Evolutionary conservation across 2,888 invertebrate species (phyloP), one percentile per base, ranked within the genome.

Genomic region (Stegophylla sp.): DNA sequence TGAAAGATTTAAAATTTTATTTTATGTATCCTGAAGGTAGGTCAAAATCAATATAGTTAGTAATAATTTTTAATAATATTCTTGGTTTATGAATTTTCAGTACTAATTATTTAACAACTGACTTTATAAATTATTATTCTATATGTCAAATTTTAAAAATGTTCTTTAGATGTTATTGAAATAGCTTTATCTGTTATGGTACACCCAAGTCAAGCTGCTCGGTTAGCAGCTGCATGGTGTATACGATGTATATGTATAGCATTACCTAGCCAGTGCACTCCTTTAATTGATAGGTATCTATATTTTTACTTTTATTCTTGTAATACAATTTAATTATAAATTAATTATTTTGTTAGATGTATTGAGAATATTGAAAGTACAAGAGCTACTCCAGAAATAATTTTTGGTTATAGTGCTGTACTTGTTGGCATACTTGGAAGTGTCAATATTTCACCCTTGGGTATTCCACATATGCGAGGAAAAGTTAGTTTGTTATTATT

Each of bases 381-480:
- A 87, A 90, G 95, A 84, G 93, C 95, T 17, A 95, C 96, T 1
- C 94, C 94, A 0, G 95, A 95, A 86, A 94, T 94, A 43, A 93
- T 95, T 82, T 90, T 94, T 15, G 92, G 98, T 9, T 98, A 97
- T 86, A 96, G 97, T 85, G 93, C 93, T 85, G 98, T 98, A 0
- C 88, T 99, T 83, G 95, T 98, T 43, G 96, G 98, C 0, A 93
- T 98, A 82, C 88, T 98, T 69, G 97, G 98, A 26, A 95, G 97
- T 77, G 95, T 95, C 0, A 91, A 93, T 66, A 90, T 94, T 73
- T 97, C 96, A 2, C 95, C 96, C 0, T 88, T 97, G 17, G 97
- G 98, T 23, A 94, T 98, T 59, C 98, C 99, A 0, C 97, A 98
- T 87, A 96, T 95, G 43, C 95, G 97, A 85, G 97, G 98, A 83